Evolutionary conservation across 64 coral and sea anemone genomes (phyloP), one percentile per base, ranked within the genome.

Genomic region (Porites australiensis): DNA sequence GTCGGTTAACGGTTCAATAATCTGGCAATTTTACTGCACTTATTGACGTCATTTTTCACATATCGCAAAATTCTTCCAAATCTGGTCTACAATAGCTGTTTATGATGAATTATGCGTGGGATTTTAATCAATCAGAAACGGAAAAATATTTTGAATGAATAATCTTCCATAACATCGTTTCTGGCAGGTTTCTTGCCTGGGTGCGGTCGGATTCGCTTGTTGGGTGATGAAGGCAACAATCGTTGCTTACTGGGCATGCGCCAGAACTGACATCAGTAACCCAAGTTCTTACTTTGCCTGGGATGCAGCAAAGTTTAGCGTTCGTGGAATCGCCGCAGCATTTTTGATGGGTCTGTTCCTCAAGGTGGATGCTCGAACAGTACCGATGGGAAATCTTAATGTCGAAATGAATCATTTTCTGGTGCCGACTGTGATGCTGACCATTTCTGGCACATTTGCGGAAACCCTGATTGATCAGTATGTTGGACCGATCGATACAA

Each of bases 321-420:
- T 61, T 2, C 64, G 93, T 2, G 81, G 81, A 3, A 44, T 95
- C 2, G 60, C 74, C 4, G 58, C 88, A 13, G 72, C 72, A 8
- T 95, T 91, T 64, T 64, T 95, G 4, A 95, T 95, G 81, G 79
- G 73, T 22, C 73, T 95, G 55, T 95, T 85, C 50, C 22, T 82
- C 23, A 95, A 86, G 53, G 71, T 91, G 9, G 74, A 87, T 13
- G 43, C 72, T 18, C 57, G 47, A 54, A 37, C 58, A 16, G 47
- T 86, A 12, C 62, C 88, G 0, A 47, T 66, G 11, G 47, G 55
- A 37, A 87, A 95, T 50, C 71, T 62, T 44, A 19, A 43, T 13
- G 53, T 90, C 3, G 79, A 70, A 37, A 49, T 61, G 19, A 91
- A 91, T 45, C 74, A 91, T 9, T 48, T 95, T 2, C 64, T 91